Conservation (phyloP, 2,113 vertebrate genomes). For the Struthidea cinerea region DNA sequence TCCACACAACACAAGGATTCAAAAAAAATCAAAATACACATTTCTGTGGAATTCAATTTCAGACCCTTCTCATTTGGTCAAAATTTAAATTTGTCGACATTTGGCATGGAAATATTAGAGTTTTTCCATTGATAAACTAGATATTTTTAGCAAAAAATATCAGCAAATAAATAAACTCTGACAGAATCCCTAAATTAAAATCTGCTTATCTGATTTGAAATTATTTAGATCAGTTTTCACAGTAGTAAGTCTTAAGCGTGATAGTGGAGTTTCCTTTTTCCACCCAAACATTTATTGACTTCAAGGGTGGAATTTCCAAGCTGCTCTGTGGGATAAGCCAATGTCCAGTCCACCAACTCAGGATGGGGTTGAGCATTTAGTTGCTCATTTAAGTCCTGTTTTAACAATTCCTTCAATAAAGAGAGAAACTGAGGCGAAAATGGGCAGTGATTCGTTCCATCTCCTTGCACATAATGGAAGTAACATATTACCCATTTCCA, state of each 20-base stretch:
- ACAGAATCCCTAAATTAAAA: neutral
- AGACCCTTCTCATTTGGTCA: neutral
- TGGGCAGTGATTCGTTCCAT: neutral
- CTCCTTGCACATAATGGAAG: neutral
- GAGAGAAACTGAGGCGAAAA: neutral
- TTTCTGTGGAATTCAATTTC: neutral
- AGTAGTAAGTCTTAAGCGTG: neutral
- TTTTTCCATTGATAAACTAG: neutral
- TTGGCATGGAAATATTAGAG: neutral
- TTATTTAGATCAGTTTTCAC: neutral
- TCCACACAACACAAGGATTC: neutral
- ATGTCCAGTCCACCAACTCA: neutral
- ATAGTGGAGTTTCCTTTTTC: neutral
- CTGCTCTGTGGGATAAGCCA: neutral
- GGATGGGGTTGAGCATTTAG: neutral
- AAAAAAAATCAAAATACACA: neutral
- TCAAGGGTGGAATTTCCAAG: neutral
- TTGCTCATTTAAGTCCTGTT: neutral
- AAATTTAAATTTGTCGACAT: neutral
- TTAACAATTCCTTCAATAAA: neutral
- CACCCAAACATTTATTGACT: neutral
- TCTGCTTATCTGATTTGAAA: neutral
- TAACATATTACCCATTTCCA: neutral
- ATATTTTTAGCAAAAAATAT: neutral
- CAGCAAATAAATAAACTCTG: neutral